These are phyloP conservation scores for Sweltsa coloradensis DNA, from an alignment of 1,140 invertebrate genomes.

Conservation along the genomic window DNA sequence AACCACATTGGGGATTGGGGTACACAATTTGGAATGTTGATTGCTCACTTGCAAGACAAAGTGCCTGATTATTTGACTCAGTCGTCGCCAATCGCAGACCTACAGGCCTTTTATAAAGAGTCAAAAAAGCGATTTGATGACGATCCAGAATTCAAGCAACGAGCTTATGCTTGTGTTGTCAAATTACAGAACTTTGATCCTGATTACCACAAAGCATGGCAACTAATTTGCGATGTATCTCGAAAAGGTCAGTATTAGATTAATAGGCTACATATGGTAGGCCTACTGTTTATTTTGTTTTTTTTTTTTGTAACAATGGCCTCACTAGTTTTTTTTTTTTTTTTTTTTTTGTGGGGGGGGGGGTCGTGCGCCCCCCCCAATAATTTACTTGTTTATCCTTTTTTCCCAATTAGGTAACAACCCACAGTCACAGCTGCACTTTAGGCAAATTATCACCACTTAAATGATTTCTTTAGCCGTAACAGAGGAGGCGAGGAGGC, in stretches of 20 bases:
- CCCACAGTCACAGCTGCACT: too few species aligned
- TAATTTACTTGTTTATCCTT: too few species aligned
- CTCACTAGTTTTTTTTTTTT: too few species aligned
- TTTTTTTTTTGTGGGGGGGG: too few species aligned
- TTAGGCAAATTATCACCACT: too few species aligned
- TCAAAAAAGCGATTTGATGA: constrained; percentile 90
- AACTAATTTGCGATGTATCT: constrained; percentile 92
- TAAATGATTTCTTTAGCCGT: too few species aligned
- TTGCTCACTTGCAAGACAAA: constrained; percentile 85
- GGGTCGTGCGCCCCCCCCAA: too few species aligned
- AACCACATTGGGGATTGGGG: constrained; percentile 99
- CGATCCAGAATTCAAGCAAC: constrained; percentile 89
- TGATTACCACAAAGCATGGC: constrained; percentile 83
- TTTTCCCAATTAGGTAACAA: too few species aligned
- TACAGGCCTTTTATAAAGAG: constrained; percentile 68
- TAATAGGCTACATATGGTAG: too few species aligned
- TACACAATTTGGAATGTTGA: constrained; percentile 99
- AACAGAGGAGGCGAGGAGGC: too few species aligned
- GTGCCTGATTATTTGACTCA: constrained; percentile 79
- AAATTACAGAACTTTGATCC: constrained; percentile 77
- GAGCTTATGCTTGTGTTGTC: constrained; percentile 91
- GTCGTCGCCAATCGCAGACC: constrained; percentile 82
- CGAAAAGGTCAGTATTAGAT: constrained; percentile 57
- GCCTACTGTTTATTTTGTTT: too few species aligned
- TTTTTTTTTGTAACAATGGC: too few species aligned